Percentiles rank a stretch among this genome's conserved stretches.
Conservation (phyloP, 1,140 invertebrate species). For the Magallana angulata region DNA sequence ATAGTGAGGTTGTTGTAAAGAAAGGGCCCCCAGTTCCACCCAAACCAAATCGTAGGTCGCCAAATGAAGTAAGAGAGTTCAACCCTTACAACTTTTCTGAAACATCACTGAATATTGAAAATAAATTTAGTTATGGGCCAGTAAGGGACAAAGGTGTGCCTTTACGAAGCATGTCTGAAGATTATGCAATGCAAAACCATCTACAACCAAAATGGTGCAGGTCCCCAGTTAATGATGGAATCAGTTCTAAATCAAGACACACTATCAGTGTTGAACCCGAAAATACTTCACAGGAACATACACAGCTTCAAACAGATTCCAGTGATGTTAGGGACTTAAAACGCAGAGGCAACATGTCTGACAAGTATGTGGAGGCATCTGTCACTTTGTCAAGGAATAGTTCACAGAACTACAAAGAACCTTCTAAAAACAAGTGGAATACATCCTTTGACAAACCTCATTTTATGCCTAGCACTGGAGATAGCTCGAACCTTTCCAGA, state of each 20-base stretch:
- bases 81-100: not conserved
- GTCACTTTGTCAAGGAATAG: slow-evolving; percentile 8
- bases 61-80: not conserved
- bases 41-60: not conserved
- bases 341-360: slow-evolving; percentile 1
- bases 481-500: not conserved
- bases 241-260: not conserved
- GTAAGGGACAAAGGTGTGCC: not conserved
- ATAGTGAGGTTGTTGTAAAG: not conserved
- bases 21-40: not conserved
- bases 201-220: slow-evolving; percentile 13
- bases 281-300: not conserved
- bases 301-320: slow-evolving; percentile 1
- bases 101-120: slow-evolving; percentile 2
- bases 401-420: slow-evolving; percentile 13
- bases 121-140: not conserved
- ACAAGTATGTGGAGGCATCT: slow-evolving; percentile 22
- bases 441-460: not conserved
- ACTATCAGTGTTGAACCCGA: not conserved
- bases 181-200: slow-evolving; percentile 15
- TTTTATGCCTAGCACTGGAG: not conserved
- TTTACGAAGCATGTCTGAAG: not conserved
- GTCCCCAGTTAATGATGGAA: slow-evolving; percentile 5
- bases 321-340: not conserved
- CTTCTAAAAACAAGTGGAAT: slow-evolving; percentile 31